A percentile compares a stretch with the other conserved stretches of the same genome.
Evolutionary conservation across 2,113 vertebrate genomes (phyloP).

Genomic region (Nannospalax galili): DNA sequence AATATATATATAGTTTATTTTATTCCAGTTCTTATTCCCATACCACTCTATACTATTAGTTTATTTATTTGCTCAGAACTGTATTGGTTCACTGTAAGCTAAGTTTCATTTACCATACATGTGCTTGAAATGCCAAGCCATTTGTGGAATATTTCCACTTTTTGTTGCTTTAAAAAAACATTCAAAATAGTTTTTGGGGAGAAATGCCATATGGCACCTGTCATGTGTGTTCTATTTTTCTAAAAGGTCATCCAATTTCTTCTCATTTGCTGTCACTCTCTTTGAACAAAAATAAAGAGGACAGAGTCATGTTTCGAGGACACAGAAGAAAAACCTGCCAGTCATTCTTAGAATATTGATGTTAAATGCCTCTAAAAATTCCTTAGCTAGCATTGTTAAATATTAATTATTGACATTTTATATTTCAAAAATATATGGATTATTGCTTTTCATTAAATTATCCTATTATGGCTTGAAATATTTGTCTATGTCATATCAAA

Average conservation of each 20-base stretch:
- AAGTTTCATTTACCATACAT: not conserved
- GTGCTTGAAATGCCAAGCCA: not conserved
- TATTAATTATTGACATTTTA: not conserved
- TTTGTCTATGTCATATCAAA: too few relatives aligned
- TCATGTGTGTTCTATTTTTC: slow-evolving; percentile 42
- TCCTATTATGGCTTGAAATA: too few relatives aligned
- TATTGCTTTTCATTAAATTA: too few relatives aligned
- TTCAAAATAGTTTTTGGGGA: not conserved
- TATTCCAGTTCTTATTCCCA: not conserved
- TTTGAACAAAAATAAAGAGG: slow-evolving; percentile 35
- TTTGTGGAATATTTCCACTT: not conserved
- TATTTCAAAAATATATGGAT: not conserved
- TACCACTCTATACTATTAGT: not conserved
- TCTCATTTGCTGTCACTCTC: slow-evolving; percentile 60
- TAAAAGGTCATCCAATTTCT: slow-evolving; percentile 28
- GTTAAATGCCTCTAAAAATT: not conserved
- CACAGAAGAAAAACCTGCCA: slow-evolving; percentile 52
- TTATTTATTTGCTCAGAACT: not conserved
- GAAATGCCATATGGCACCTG: slow-evolving; percentile 28
- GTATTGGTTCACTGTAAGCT: not conserved
- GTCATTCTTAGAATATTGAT: slow-evolving; percentile 34
- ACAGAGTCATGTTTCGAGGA: slow-evolving; percentile 26
- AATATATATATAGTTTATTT: not conserved
- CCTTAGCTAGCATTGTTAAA: not conserved
- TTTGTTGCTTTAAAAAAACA: not conserved